phyloP scores from a whole-genome alignment of 2,113 vertebrate species.

The Rhinoderma darwinii region DNA sequence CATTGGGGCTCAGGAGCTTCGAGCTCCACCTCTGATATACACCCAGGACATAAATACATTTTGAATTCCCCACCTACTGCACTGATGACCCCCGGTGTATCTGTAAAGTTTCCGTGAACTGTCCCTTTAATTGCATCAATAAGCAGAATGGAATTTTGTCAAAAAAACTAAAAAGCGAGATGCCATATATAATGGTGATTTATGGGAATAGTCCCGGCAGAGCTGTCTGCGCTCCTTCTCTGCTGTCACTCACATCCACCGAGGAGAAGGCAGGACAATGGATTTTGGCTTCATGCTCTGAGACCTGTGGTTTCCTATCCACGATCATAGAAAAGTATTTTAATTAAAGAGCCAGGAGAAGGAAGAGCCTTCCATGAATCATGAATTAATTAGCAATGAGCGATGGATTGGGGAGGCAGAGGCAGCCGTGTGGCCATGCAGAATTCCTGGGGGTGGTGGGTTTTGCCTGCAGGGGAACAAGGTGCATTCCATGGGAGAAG shows the following conservation, averaged over 20 bases:
- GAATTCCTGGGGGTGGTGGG: conserved; percentile 28
- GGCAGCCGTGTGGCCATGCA: background rate
- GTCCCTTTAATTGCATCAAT: background rate
- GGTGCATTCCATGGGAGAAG: conserved; percentile 64
- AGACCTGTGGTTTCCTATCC: conserved; percentile 31
- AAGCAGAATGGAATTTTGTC: background rate
- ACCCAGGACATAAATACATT: too few species aligned
- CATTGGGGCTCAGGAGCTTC: background rate
- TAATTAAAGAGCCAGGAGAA: conserved; percentile 61
- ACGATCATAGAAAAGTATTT: conserved; percentile 39
- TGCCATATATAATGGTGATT: background rate
- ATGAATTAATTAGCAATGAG: conserved; percentile 75
- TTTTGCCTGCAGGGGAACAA: conserved; percentile 37
- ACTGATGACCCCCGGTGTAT: background rate
- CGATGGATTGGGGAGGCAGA: conserved; percentile 5
- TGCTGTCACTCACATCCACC: background rate
- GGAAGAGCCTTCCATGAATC: conserved; percentile 65
- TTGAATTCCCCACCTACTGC: background rate
- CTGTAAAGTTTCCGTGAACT: background rate
- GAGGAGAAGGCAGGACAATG: background rate
- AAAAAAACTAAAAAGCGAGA: background rate
- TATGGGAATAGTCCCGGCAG: background rate
- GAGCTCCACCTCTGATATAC: background rate
- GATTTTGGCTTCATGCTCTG: conserved; percentile 9
- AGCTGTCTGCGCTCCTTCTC: conserved; percentile 4